phyloP scores from a whole-genome alignment of 2,797 vertebrate species.

The Numenius phaeopus region DNA sequence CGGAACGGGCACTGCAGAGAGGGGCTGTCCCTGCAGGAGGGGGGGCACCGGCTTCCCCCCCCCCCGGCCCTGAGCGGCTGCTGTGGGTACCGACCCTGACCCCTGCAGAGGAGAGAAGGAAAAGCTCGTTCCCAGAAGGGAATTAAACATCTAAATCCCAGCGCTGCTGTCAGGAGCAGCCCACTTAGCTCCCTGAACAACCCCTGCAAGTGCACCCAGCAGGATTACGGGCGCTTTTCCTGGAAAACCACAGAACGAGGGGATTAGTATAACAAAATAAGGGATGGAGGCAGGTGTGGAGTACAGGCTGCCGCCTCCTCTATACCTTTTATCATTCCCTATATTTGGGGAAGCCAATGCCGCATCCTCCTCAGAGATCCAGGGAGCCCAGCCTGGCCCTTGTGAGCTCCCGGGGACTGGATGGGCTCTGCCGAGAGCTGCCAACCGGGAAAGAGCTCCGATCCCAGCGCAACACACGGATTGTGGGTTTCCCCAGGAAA shows the following conservation, averaged over 20 bases:
- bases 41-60: background rate
- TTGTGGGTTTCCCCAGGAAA: background rate
- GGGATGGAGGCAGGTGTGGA: background rate
- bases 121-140: fast-evolving
- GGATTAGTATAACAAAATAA: background rate
- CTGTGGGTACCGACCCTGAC: fast-evolving
- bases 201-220: background rate
- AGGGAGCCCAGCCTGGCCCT: background rate
- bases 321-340: fast-evolving
- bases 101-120: background rate
- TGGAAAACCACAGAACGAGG: background rate
- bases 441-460: background rate
- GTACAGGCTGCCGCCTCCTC: background rate
- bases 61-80: fast-evolving
- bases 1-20: fast-evolving
- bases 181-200: background rate
- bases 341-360: fast-evolving
- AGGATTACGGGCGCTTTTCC: background rate
- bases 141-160: background rate
- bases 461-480: background rate
- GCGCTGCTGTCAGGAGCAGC: background rate
- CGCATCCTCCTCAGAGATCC: background rate
- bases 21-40: background rate
- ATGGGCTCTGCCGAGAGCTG: background rate
- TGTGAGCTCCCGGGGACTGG: fast-evolving